phyloP scores from a whole-genome alignment of 1,140 invertebrate genomes.

The Kradibia gibbosae region DNA sequence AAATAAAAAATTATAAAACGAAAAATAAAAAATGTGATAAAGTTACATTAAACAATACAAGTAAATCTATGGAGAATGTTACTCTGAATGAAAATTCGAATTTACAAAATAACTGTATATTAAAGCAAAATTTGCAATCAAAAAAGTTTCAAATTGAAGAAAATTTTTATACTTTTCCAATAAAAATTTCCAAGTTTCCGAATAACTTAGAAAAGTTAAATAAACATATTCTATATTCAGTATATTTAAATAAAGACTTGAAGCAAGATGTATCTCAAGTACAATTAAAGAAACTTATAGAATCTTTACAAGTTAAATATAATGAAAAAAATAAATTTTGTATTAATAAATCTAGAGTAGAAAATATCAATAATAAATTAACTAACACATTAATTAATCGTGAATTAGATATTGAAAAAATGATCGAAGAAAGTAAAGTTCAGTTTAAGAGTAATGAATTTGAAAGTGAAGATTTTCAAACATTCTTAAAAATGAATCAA shows the following conservation, averaged over 20 bases:
- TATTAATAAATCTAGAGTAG: not conserved
- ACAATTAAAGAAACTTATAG: slow-evolving; percentile 44
- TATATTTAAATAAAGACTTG: slow-evolving; percentile 54
- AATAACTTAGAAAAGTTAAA: slow-evolving; percentile 57
- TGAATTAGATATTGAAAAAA: slow-evolving; percentile 45
- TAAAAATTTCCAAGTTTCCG: slow-evolving; percentile 42
- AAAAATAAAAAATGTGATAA: slow-evolving; percentile 26
- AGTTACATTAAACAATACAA: slow-evolving; percentile 3
- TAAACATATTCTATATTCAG: slow-evolving; percentile 50
- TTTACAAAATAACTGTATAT: not conserved
- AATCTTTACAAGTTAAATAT: slow-evolving; percentile 47
- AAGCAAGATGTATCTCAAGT: slow-evolving; percentile 40
- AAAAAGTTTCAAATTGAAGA: slow-evolving; percentile 9
- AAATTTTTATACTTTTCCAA: slow-evolving; percentile 48
- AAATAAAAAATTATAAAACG: slow-evolving; percentile 6
- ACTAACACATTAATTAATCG: not conserved
- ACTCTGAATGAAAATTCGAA: not conserved
- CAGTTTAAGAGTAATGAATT: slow-evolving; percentile 28
- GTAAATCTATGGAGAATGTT: not conserved
- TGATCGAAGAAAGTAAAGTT: slow-evolving; percentile 34
- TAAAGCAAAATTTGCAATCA: not conserved
- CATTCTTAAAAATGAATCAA: slow-evolving; percentile 19
- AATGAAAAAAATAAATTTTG: not conserved
- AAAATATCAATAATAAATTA: not conserved
- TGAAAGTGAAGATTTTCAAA: slow-evolving; percentile 44